Conservation (phyloP, 2,888 invertebrate species). For the Cepaea hortensis region DNA sequence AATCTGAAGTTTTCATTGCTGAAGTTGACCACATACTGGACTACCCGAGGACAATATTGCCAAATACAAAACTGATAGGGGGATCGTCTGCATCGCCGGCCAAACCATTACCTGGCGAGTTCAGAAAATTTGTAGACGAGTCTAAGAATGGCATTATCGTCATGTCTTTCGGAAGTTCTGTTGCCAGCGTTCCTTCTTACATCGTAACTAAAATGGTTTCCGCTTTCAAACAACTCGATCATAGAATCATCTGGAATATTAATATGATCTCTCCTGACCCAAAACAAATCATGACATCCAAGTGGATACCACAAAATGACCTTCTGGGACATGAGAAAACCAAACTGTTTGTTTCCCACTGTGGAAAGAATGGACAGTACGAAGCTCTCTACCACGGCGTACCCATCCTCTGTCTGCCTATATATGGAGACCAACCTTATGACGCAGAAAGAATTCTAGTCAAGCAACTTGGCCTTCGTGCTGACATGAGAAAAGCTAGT, state of each 20-base stretch:
- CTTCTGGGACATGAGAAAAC: constrained; percentile 59
- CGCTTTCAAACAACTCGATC: constrained; percentile 49
- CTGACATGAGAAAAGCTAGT: constrained; percentile 10
- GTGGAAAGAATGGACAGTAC: constrained; percentile 62
- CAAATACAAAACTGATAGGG: constrained; percentile 56
- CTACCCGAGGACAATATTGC: constrained; percentile 54
- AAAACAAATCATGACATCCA: constrained; percentile 49
- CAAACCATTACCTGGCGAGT: constrained; percentile 50
- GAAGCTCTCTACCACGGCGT: constrained; percentile 64
- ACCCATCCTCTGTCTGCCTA: constrained; percentile 61
- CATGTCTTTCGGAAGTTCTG: constrained; percentile 57
- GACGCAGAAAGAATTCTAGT: constrained; percentile 46
- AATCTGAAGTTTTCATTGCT: constrained; percentile 51
- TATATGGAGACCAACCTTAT: constrained; percentile 56
- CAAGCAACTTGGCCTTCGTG: constrained; percentile 30
- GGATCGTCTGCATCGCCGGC: constrained; percentile 56
- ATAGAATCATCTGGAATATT: constrained; percentile 50
- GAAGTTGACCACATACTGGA: constrained; percentile 57
- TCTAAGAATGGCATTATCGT: constrained; percentile 54
- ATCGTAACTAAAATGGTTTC: constrained; percentile 48
- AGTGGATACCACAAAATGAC: constrained; percentile 64
- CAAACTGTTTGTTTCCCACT: constrained; percentile 62
- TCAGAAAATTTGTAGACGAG: constrained; percentile 51
- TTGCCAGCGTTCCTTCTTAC: constrained; percentile 42
- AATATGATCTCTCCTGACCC: constrained; percentile 49